A percentile compares a stretch with the other conserved stretches of the same genome.
Evolutionary conservation across 2,888 invertebrate genomes (phyloP).

Genomic region (Cerceris ruficornis): DNA sequence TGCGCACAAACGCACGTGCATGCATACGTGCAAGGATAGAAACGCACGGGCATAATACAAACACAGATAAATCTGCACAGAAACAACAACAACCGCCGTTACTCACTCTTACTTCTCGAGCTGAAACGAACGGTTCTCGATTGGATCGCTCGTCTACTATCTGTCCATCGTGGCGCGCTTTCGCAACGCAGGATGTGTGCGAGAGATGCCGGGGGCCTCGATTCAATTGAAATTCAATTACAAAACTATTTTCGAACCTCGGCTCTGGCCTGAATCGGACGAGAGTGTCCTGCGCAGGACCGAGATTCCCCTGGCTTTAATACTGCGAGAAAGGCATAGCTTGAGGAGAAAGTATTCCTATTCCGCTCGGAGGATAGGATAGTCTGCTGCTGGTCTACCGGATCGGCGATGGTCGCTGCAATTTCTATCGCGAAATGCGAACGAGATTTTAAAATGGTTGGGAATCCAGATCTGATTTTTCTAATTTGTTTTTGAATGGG

Average conservation of each 20-base stretch:
- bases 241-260: constrained; percentile 60
- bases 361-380: constrained; percentile 34
- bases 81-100: constrained; percentile 41
- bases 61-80: neutral
- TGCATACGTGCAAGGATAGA: constrained; percentile 23
- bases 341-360: constrained; percentile 61
- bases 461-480: too few relatives aligned
- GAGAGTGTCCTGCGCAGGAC: constrained; percentile 45
- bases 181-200: constrained; percentile 63
- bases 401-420: constrained; percentile 9
- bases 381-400: constrained; percentile 34
- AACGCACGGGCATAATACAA: constrained; percentile 25
- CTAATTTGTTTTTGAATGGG: too few relatives aligned
- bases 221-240: constrained; percentile 69
- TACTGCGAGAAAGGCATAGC: constrained; percentile 50
- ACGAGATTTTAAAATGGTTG: neutral
- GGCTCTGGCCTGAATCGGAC: constrained; percentile 43
- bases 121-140: constrained; percentile 55
- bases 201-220: constrained; percentile 49
- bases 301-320: constrained; percentile 33
- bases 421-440: constrained; percentile 26
- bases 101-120: constrained; percentile 60
- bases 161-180: constrained; percentile 56
- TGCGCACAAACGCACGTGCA: neutral
- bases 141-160: constrained; percentile 54